Evolutionary conservation across 2,113 vertebrate species (phyloP).

Genomic region (Carassius carassius): DNA sequence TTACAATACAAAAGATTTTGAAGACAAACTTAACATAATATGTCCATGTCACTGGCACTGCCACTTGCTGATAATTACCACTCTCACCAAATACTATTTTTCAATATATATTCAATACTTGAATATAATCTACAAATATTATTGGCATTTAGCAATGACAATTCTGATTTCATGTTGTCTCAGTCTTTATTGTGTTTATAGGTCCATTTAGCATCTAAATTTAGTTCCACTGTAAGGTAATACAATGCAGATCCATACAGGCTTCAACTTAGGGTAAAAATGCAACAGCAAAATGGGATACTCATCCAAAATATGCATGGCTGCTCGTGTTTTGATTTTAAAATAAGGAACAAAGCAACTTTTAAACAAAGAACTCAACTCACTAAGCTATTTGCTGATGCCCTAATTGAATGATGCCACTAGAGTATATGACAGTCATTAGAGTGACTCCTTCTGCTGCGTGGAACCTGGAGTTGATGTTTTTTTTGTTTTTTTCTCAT

Average conservation of each 20-base stretch:
- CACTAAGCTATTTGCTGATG: conserved; percentile 55
- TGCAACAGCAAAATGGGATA: not conserved
- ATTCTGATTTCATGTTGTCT: not conserved
- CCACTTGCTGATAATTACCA: too few relatives aligned
- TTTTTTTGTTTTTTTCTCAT: conserved; percentile 32
- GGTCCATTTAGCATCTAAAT: not conserved
- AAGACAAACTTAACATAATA: too few relatives aligned
- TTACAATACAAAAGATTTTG: too few relatives aligned
- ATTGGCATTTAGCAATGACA: too few relatives aligned
- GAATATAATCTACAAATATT: too few relatives aligned
- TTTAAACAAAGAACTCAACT: conserved; percentile 45
- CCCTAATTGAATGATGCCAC: conserved; percentile 56
- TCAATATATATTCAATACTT: too few relatives aligned
- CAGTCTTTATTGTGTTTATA: not conserved
- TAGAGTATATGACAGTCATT: conserved; percentile 52
- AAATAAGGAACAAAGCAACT: conserved; percentile 36
- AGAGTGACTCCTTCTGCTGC: conserved; percentile 47
- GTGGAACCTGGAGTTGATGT: conserved; percentile 47
- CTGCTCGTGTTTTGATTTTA: conserved; percentile 11
- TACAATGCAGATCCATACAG: not conserved
- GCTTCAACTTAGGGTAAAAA: not conserved
- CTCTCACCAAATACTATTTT: too few relatives aligned
- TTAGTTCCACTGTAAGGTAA: not conserved
- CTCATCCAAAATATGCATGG: conserved; percentile 23
- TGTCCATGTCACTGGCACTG: too few relatives aligned